These are phyloP conservation scores for Temnothorax rugatulus DNA, from an alignment of 2,888 invertebrate genomes.

Conservation along the genomic window DNA sequence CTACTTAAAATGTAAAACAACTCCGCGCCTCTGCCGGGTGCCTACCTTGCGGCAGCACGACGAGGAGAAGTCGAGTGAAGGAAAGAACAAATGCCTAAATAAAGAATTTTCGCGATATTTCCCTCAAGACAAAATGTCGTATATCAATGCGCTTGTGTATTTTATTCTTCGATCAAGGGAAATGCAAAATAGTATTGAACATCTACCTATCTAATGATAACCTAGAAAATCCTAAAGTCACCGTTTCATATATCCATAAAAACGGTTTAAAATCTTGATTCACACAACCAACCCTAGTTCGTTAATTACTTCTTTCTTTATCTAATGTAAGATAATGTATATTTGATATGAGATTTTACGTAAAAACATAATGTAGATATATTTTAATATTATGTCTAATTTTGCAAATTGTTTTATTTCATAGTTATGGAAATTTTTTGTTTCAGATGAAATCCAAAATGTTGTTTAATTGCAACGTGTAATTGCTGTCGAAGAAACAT, in stretches of 20 bases:
- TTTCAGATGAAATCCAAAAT: neutral
- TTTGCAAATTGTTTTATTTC: neutral
- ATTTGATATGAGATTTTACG: neutral
- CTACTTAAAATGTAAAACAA: constrained; percentile 87
- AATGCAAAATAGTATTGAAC: neutral
- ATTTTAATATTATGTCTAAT: neutral
- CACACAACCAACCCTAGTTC: too few relatives aligned
- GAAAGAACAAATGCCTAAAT: constrained; percentile 47
- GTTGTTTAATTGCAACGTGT: neutral
- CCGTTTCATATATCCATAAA: neutral
- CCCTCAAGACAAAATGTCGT: neutral
- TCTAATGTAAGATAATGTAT: neutral
- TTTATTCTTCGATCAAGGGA: constrained; percentile 31
- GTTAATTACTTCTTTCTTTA: neutral
- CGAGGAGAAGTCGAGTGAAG: constrained; percentile 22
- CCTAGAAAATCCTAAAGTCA: neutral
- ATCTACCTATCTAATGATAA: neutral
- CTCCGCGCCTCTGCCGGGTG: constrained; percentile 75
- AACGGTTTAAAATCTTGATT: neutral
- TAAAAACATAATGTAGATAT: neutral
- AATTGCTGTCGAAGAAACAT: neutral
- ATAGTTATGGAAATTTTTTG: neutral
- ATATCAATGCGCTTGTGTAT: constrained; percentile 21
- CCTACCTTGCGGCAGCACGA: constrained; percentile 52
- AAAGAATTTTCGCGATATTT: constrained; percentile 47